Evolutionary conservation across 2,113 vertebrate species (phyloP), one percentile per base, ranked within the genome.

Genomic region (Artemisiospiza belli): DNA sequence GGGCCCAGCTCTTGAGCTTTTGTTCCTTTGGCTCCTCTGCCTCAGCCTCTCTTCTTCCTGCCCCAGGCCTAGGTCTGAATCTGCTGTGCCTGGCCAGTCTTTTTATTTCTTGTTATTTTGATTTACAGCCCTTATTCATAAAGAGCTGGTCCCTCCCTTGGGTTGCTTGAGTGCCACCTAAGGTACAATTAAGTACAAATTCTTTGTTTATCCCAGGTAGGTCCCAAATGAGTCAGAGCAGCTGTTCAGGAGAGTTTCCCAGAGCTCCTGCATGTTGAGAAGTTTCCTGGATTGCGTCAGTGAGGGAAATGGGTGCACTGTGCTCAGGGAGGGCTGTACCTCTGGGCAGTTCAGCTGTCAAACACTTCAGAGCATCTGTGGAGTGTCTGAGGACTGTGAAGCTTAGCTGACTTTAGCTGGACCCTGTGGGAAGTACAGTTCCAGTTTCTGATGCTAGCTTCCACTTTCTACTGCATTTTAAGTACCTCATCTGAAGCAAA

Each of bases 221-320:
- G n/a, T 49, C 37, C 4, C 2, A 46, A 54, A 61, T 66, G 68
- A 51, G 43, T 94, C 69, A 80, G 6, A 46, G n/a, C 10, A 61
- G 37, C 37, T 30, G 9, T 62, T 59, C 46, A 46, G 58, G 52
- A 61, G 64, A 83, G 23, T n/a, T 95, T 63, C 51, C 41, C 46
- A 54, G 31, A 0, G 1, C 27, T 86, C 23, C n/a, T 30, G 12
- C 12, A 13, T 2, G 13, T 6, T 4, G 10, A 83, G 19, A 10
- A 2, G 33, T 54, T 63, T 35, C 27, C 58, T 63, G 77, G 39
- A 33, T 52, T 83, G 41, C 30, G 10, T 31, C 41, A 44, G 31
- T 10, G 46, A 33, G 41, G 47, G 57, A 85, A 30, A 22, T 47
- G 44, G 41, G 49, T 1, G 0, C 25, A 20, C n/a, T 18, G n/a